Conservation (phyloP, 2,888 invertebrate species). For the Hemithea aestivaria region DNA sequence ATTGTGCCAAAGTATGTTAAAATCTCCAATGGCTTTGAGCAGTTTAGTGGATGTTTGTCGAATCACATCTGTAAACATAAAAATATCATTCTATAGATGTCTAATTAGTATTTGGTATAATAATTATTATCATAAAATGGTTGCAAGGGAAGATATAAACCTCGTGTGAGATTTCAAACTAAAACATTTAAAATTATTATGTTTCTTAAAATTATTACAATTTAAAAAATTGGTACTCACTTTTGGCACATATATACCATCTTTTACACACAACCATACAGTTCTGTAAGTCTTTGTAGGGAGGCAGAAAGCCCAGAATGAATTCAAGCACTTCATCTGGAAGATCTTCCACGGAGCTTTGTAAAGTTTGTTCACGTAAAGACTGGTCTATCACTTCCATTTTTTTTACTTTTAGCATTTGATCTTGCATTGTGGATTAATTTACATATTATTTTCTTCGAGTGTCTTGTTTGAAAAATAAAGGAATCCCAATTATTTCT, state of each 20-base stretch:
- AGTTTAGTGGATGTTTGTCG: slow-evolving; percentile 86
- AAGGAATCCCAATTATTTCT: slow-evolving; percentile 1
- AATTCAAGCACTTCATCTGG: slow-evolving; percentile 97
- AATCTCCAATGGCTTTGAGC: slow-evolving; percentile 86
- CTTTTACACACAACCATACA: slow-evolving; percentile 92
- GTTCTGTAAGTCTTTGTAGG: slow-evolving; percentile 92
- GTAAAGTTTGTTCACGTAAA: slow-evolving; percentile 49
- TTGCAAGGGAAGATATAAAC: too few species aligned
- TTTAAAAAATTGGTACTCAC: too few species aligned
- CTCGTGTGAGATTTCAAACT: too few species aligned
- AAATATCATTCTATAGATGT: too few species aligned
- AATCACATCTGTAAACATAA: slow-evolving; percentile 84
- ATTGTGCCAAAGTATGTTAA: slow-evolving; percentile 87
- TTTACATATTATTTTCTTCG: slow-evolving; percentile 19
- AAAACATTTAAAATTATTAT: too few species aligned
- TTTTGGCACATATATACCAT: slow-evolving; percentile 91
- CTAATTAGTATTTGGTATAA: too few species aligned
- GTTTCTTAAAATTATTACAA: too few species aligned
- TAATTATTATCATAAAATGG: too few species aligned
- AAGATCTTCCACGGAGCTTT: slow-evolving; percentile 81
- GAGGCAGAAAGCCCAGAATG: slow-evolving; percentile 92
- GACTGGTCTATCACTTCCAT: slow-evolving; percentile 63
- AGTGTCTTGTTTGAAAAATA: slow-evolving; percentile 2
- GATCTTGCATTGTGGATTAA: slow-evolving; percentile 5
- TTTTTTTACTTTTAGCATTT: slow-evolving; percentile 25